Evolutionary conservation across 2,113 vertebrate species (phyloP).

Genomic region (Clarias magur): DNA sequence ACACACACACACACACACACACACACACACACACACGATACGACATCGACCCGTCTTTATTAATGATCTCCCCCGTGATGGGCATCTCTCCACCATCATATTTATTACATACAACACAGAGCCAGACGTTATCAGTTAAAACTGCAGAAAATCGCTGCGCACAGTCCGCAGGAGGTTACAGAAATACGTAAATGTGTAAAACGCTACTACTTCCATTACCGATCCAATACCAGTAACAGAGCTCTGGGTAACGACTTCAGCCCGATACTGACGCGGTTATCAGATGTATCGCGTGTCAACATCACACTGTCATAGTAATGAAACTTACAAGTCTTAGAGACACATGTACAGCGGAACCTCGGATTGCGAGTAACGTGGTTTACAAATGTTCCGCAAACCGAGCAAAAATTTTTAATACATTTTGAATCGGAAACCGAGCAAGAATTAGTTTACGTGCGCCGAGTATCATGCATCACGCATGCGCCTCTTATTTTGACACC

Average conservation of each 20-base stretch:
- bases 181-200: too few species aligned
- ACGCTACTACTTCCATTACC: background rate
- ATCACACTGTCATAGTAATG: background rate
- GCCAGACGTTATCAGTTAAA: conserved; percentile 13
- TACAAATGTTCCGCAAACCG: too few species aligned
- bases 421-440: too few species aligned
- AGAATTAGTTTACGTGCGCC: too few species aligned
- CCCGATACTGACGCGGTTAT: background rate
- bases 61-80: conserved; percentile 58
- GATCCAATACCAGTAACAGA: background rate
- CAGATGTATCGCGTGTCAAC: background rate
- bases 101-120: conserved; percentile 51
- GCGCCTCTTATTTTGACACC: too few species aligned
- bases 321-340: background rate
- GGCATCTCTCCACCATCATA: conserved; percentile 43
- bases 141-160: background rate
- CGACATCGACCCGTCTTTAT: conserved; percentile 41
- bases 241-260: background rate
- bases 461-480: too few species aligned
- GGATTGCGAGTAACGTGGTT: too few species aligned
- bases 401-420: too few species aligned
- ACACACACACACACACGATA: conserved; percentile 47
- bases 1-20: conserved; percentile 34
- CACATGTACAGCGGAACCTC: too few species aligned
- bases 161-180: background rate